These are phyloP conservation scores for Gavialis gangeticus DNA, from an alignment of 2,113 vertebrate genomes.

Conservation along the genomic window DNA sequence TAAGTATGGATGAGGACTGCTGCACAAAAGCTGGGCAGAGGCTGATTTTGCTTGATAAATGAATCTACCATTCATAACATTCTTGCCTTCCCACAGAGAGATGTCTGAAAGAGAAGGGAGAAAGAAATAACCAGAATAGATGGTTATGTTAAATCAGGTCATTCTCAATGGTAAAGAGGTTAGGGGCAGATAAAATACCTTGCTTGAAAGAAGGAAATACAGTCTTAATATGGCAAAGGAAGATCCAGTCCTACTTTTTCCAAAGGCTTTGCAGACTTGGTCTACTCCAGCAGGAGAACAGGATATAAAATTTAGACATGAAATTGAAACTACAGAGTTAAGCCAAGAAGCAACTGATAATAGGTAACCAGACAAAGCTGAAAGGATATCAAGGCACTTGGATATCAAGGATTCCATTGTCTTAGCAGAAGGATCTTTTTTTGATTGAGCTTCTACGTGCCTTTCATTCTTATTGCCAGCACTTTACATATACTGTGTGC, in stretches of 20 bases:
- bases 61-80: neutral
- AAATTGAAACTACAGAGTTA: neutral
- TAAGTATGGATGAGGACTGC: neutral
- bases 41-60: slow-evolving; percentile 53
- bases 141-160: neutral
- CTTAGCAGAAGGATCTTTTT: slow-evolving; percentile 9
- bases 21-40: neutral
- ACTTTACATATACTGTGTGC: neutral
- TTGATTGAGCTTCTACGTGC: slow-evolving; percentile 25
- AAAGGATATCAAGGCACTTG: slow-evolving; percentile 24
- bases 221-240: neutral
- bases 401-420: slow-evolving; percentile 14
- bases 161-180: slow-evolving; percentile 1
- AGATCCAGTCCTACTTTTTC: neutral
- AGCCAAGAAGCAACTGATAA: slow-evolving; percentile 62
- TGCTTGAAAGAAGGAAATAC: neutral
- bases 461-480: slow-evolving; percentile 43
- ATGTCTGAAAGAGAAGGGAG: neutral
- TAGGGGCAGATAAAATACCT: slow-evolving; percentile 37
- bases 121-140: neutral
- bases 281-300: slow-evolving; percentile 13
- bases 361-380: slow-evolving; percentile 37
- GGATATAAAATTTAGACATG: slow-evolving; percentile 39
- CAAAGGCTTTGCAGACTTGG: slow-evolving; percentile 30
- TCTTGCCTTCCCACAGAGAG: neutral